Percentiles rank a stretch among this genome's conserved stretches.
These are phyloP conservation scores for Chorisops tibialis DNA, from an alignment of 2,888 invertebrate genomes.

Conservation along the genomic window DNA sequence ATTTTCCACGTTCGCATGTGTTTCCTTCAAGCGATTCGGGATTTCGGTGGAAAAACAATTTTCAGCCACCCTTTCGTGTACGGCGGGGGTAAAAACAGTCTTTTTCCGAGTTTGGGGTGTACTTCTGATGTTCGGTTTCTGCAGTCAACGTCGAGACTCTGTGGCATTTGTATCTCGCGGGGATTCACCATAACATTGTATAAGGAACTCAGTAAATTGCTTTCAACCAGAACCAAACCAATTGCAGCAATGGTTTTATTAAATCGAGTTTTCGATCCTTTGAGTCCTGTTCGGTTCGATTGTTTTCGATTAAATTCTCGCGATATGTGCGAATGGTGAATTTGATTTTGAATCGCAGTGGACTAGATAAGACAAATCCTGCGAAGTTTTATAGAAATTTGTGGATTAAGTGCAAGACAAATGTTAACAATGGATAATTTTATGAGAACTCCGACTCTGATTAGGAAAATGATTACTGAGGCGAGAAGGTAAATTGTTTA, in stretches of 20 bases:
- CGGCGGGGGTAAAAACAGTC: not conserved
- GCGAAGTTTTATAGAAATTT: too few species aligned
- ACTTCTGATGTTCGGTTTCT: conserved; percentile 1
- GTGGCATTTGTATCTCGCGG: conserved; percentile 19
- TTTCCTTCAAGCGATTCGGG: not conserved
- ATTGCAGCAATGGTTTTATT: too few species aligned
- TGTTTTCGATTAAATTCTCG: too few species aligned
- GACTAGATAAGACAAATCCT: too few species aligned
- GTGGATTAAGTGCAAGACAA: too few species aligned
- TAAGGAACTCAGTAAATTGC: too few species aligned
- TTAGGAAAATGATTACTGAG: conserved; percentile 49
- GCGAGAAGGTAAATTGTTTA: conserved; percentile 40
- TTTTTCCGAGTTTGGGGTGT: not conserved
- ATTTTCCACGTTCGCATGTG: conserved; percentile 4
- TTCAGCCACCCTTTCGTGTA: not conserved
- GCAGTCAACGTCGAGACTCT: conserved; percentile 25
- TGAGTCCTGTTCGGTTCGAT: too few species aligned
- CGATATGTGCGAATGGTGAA: too few species aligned
- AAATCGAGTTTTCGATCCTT: too few species aligned
- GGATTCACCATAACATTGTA: too few species aligned
- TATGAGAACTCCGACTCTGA: conserved; percentile 48
- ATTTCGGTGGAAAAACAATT: not conserved
- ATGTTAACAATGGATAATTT: conserved; percentile 45
- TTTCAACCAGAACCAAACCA: too few species aligned
- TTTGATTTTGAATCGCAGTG: too few species aligned